A percentile compares a stretch with the other conserved stretches of the same genome.
phyloP scores from a whole-genome alignment of 2,797 vertebrate genomes.

The Gila robusta region DNA sequence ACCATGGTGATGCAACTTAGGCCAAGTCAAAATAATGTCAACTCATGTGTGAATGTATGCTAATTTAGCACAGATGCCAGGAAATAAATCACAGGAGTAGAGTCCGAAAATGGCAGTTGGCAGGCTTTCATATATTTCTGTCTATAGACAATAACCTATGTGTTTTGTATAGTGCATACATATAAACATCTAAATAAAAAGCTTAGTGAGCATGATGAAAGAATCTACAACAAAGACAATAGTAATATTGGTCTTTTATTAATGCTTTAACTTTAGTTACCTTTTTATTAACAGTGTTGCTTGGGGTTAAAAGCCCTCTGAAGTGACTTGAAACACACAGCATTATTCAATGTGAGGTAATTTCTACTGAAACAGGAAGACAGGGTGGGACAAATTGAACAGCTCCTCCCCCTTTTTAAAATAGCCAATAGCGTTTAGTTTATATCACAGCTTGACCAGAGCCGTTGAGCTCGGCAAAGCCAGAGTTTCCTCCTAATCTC shows the following conservation, averaged over 20 bases:
- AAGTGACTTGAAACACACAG: too few relatives aligned
- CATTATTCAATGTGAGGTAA: too few relatives aligned
- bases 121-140: neutral
- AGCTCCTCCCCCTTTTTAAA: too few relatives aligned
- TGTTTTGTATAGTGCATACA: neutral
- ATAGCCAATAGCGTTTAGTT: too few relatives aligned
- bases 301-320: too few relatives aligned
- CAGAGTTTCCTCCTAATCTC: too few relatives aligned
- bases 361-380: too few relatives aligned
- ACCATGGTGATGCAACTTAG: constrained; percentile 48
- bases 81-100: neutral
- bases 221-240: neutral
- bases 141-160: too few relatives aligned
- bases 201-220: neutral
- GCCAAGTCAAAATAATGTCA: constrained; percentile 43
- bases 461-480: too few relatives aligned
- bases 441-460: too few relatives aligned
- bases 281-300: neutral
- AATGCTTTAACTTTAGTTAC: neutral
- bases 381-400: too few relatives aligned
- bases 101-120: constrained; percentile 2
- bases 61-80: constrained; percentile 42
- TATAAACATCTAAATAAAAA: neutral
- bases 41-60: constrained; percentile 50
- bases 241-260: neutral